Evolutionary conservation across 2,113 vertebrate genomes (phyloP).

Genomic region (Atherinomorus stipes): DNA sequence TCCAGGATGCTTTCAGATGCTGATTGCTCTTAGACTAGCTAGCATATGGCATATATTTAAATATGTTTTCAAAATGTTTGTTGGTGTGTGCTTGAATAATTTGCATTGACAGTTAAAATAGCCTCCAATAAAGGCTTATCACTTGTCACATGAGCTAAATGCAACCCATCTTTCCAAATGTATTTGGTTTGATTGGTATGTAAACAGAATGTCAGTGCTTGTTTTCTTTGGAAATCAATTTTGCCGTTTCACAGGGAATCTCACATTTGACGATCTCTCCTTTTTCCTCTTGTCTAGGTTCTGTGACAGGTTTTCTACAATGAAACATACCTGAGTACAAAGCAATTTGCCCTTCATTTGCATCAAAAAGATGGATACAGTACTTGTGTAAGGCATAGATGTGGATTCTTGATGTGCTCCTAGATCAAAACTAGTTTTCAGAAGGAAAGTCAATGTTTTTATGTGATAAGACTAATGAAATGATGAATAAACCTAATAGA

Average conservation of each 20-base stretch:
- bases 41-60: conserved; percentile 41
- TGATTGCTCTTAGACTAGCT: conserved; percentile 45
- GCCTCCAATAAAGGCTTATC: conserved; percentile 59
- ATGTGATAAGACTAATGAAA: no score
- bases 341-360: conserved; percentile 61
- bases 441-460: no score
- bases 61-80: conserved; percentile 57
- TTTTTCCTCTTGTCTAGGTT: conserved; percentile 26
- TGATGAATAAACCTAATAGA: no score
- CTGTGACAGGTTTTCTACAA: conserved; percentile 66
- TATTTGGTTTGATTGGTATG: conserved; percentile 66
- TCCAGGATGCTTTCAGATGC: conserved; percentile 48
- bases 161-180: conserved; percentile 45
- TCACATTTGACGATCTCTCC: conserved; percentile 38
- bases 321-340: conserved; percentile 61
- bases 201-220: conserved; percentile 52
- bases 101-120: conserved; percentile 58
- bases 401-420: conserved; percentile 31
- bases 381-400: conserved; percentile 5
- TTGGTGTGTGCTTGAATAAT: conserved; percentile 43
- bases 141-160: conserved; percentile 64
- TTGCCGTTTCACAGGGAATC: conserved; percentile 52
- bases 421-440: not conserved
- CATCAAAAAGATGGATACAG: conserved; percentile 52
- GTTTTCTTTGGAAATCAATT: conserved; percentile 68